Evolutionary conservation across 2,888 invertebrate species (phyloP).

Genomic region (Bimastos eiseni): DNA sequence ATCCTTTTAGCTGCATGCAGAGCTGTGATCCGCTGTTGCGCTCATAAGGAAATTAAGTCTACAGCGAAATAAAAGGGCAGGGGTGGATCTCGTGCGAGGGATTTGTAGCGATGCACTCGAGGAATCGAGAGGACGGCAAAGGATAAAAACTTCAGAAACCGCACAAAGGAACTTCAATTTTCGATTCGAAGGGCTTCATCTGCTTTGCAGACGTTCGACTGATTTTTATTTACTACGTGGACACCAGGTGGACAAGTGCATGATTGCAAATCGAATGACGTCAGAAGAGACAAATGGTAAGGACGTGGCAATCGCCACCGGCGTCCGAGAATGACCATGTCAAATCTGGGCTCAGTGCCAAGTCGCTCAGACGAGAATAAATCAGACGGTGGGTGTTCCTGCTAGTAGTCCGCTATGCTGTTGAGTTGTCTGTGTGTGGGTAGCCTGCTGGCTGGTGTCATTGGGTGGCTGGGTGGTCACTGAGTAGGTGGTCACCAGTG

Average conservation of each 20-base stretch:
- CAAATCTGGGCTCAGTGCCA: background rate
- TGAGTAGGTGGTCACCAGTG: background rate
- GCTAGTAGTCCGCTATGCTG: background rate
- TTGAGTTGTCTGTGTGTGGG: background rate
- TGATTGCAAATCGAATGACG: background rate
- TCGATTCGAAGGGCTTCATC: background rate
- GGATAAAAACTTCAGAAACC: background rate
- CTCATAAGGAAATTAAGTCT: background rate
- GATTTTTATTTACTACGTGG: background rate
- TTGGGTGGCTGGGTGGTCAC: background rate
- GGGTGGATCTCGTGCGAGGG: background rate
- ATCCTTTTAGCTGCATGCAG: too few relatives aligned
- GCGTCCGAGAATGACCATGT: background rate
- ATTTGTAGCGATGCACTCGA: background rate
- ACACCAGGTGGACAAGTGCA: background rate
- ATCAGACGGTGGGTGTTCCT: background rate
- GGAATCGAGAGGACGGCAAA: background rate
- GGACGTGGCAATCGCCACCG: background rate
- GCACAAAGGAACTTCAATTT: background rate
- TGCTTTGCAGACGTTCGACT: background rate
- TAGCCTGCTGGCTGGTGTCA: background rate
- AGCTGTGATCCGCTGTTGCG: too few relatives aligned
- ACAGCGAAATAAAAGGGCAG: background rate
- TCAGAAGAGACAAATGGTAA: background rate
- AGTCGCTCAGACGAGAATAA: too few relatives aligned